Conservation (phyloP, 2,113 vertebrate species). For the Lontra canadensis region DNA sequence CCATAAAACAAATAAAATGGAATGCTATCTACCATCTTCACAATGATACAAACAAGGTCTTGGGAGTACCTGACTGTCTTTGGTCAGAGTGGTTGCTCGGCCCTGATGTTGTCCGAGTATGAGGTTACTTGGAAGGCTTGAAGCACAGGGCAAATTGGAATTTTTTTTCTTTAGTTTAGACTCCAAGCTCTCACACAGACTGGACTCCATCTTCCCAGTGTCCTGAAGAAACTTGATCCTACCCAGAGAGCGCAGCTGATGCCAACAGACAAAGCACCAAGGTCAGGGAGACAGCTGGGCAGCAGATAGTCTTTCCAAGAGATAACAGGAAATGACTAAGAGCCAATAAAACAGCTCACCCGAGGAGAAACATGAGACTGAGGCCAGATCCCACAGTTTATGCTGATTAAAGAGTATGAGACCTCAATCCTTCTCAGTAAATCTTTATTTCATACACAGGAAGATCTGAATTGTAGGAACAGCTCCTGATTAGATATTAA, state of each 20-base stretch:
- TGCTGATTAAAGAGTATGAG: background rate
- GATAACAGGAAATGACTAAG: constrained; percentile 26
- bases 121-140: background rate
- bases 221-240: background rate
- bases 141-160: background rate
- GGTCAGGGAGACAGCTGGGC: background rate
- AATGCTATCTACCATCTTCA: background rate
- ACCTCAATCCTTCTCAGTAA: background rate
- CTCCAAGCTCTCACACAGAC: constrained; percentile 2
- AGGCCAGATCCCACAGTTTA: background rate
- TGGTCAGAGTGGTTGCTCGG: background rate
- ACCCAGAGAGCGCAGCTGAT: background rate
- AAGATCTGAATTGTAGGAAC: background rate
- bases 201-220: background rate
- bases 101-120: background rate
- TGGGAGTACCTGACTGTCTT: background rate
- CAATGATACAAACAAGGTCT: background rate
- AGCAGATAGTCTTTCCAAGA: background rate
- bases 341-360: background rate
- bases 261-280: background rate
- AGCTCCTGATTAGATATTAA: background rate
- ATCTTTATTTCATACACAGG: constrained; percentile 12
- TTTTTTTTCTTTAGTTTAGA: constrained; percentile 25
- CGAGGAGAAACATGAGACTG: background rate
- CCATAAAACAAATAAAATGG: constrained; percentile 16